Base-by-base conservation (phyloP, 92 coral and sea anemone genomes). In the Virgularia gustaviana region DNA sequence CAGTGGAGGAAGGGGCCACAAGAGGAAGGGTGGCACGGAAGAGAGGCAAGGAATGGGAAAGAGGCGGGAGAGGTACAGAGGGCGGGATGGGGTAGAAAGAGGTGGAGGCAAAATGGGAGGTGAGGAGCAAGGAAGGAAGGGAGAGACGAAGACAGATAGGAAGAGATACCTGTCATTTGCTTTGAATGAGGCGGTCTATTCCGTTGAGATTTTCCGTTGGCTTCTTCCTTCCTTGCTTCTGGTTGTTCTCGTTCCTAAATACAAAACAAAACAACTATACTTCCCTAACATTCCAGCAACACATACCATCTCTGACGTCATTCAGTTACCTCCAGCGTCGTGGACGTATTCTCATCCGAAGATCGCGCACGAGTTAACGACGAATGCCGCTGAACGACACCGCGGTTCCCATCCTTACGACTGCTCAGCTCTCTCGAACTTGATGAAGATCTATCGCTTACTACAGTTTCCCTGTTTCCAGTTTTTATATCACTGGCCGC, bases 401-500 rank as follows among this genome's bases (percentile, higher is more conserved):
- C 36, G 30, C 37, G 33, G 41, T 35, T 49, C 0, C 32, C 2
- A 0, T 24, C 22, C 18, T 49, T 32, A 0, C 31, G 55, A 1
- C 28, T 11, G n/a, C n/a, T n/a, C n/a, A n/a, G n/a, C 19, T 33
- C 42, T 68, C 75, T 68, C 20, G 8, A 47, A 49, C 52, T 47
- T 30, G 61, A 49, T 52, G 29, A 41, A 27, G 49, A 19, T 38
- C 41, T 18, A 43, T 41, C 9, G 36, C 13, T 20, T 37, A 24
- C 5, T 36, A 44, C 23, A 16, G 66, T 27, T 55, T 55, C 20
- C 18, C 30, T 12, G 30, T 30, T 61, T 27, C 59, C 37, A 5
- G 83, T 33, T 24, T 57, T 56, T 54, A 57, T 78, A 1, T 83
- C 27, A 10, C 82, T 88, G n/a, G 86, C 79, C 4, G 85, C 82